Percentiles rank a stretch among this genome's conserved stretches.
Evolutionary conservation across 1,140 invertebrate species (phyloP).

Genomic region (Cepaea nemoralis): DNA sequence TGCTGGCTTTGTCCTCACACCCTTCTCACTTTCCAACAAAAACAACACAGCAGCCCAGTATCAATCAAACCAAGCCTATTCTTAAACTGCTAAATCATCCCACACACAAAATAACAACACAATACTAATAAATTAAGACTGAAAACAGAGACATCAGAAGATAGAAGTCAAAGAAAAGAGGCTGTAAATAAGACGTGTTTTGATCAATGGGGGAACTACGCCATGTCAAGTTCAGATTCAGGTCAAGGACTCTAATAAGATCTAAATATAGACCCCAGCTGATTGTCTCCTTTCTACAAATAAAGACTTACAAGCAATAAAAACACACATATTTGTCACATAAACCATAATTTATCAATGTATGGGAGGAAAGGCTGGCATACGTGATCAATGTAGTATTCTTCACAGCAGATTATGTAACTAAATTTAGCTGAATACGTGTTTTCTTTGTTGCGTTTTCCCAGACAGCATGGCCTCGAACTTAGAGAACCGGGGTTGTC

Average conservation of each 20-base stretch:
- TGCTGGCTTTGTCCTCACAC: too few species aligned
- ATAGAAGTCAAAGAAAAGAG: too few species aligned
- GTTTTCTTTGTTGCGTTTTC: slow-evolving; percentile 24
- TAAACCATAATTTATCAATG: neutral
- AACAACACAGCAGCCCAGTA: too few species aligned
- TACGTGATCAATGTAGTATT: neutral
- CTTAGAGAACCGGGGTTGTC: neutral
- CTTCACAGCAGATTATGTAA: neutral
- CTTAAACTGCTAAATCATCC: too few species aligned
- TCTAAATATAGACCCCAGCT: slow-evolving; percentile 36
- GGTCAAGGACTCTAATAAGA: slow-evolving; percentile 33
- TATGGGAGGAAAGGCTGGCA: neutral
- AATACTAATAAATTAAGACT: too few species aligned
- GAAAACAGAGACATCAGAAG: too few species aligned
- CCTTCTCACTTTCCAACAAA: too few species aligned
- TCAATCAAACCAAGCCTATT: too few species aligned
- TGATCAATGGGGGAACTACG: neutral
- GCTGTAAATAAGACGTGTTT: neutral
- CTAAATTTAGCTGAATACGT: neutral
- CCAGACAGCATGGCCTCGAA: neutral
- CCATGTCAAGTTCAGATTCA: neutral
- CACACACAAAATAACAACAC: too few species aligned
- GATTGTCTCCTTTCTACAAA: slow-evolving; percentile 35
- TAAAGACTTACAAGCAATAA: neutral
- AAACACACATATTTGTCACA: neutral